Percentiles rank a stretch among this genome's conserved stretches.
Conservation (phyloP, 64 coral and sea anemone genomes). For the Actinia equina region DNA sequence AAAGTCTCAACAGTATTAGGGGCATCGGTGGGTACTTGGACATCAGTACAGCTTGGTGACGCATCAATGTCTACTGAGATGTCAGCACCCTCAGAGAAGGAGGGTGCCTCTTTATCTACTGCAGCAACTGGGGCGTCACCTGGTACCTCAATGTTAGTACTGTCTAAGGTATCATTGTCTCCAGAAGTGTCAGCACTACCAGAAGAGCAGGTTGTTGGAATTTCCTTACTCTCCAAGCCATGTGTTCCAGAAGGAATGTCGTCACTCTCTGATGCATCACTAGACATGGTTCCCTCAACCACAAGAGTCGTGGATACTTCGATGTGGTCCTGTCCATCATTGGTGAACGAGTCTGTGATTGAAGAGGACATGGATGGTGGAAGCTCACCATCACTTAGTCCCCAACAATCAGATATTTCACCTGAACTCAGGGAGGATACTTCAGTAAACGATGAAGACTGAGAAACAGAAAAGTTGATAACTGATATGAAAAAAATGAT, state of each 20-base stretch:
- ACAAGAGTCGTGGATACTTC: not conserved
- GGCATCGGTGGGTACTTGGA: not conserved
- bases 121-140: not conserved
- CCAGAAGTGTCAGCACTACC: not conserved
- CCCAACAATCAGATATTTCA: not conserved
- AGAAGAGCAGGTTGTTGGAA: not conserved
- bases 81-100: not conserved
- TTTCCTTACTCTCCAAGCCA: not conserved
- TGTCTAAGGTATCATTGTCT: not conserved
- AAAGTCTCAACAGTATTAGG: not conserved
- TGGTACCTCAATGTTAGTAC: not conserved
- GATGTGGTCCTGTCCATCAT: not conserved
- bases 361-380: not conserved
- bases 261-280: not conserved
- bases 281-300: not conserved
- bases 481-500: not conserved
- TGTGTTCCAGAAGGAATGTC: not conserved
- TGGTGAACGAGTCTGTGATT: not conserved
- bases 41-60: not conserved
- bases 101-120: too few relatives aligned
- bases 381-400: conserved; percentile 8
- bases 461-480: not conserved
- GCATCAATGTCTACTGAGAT: not conserved
- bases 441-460: not conserved
- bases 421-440: not conserved